These are phyloP conservation scores for Ctenomys sociabilis DNA, from an alignment of 2,113 vertebrate genomes.

Conservation along the genomic window DNA sequence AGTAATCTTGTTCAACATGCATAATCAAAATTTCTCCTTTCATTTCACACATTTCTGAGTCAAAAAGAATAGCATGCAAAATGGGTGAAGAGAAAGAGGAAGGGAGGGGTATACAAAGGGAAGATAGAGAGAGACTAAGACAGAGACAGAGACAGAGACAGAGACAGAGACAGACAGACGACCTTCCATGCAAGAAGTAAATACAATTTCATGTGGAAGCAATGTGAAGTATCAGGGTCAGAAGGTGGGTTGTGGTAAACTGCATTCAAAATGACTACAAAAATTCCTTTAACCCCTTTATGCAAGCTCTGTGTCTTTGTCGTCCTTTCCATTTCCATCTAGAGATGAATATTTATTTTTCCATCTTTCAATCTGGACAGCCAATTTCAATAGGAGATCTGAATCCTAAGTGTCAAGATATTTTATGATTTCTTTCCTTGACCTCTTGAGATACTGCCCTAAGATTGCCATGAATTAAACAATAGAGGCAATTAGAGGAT, in stretches of 20 bases:
- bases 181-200: background rate
- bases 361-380: background rate
- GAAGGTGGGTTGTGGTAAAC: background rate
- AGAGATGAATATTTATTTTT: background rate
- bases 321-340: background rate
- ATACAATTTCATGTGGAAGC: background rate
- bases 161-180: rapidly evolving
- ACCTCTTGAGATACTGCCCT: background rate
- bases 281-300: background rate
- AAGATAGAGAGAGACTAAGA: rapidly evolving
- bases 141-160: too few relatives aligned
- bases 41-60: background rate
- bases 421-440: background rate
- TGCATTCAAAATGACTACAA: background rate
- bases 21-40: background rate
- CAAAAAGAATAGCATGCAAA: background rate
- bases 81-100: background rate
- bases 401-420: background rate
- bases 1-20: background rate
- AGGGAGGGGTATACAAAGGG: too few relatives aligned
- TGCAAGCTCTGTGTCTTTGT: background rate
- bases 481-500: background rate
- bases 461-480: background rate
- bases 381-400: background rate
- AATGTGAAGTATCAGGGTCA: background rate